Conservation (phyloP, 2,888 invertebrate genomes). For the Leptinotarsa peninsularis region DNA sequence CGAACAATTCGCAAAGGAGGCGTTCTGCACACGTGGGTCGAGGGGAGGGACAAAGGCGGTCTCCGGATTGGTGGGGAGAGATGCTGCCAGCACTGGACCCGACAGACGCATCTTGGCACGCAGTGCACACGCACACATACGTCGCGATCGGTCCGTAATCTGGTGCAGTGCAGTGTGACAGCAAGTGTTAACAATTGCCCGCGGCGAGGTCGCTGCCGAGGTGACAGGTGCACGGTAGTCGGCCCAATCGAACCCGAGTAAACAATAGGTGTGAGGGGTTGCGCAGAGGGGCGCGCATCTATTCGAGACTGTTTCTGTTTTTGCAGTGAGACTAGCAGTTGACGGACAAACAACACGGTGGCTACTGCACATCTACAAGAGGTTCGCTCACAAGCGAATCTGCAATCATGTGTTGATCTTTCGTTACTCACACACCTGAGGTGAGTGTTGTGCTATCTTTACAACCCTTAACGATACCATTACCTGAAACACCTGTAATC, state of each 20-base stretch:
- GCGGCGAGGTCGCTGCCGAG: conserved; percentile 48
- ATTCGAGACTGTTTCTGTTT: conserved; percentile 54
- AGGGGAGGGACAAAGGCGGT: conserved; percentile 61
- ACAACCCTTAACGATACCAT: not conserved
- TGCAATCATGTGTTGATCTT: conserved; percentile 65
- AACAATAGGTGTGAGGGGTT: conserved; percentile 63
- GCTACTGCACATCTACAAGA: conserved; percentile 65
- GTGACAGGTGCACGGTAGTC: conserved; percentile 51
- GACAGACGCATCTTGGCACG: conserved; percentile 66
- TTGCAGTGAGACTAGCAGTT: conserved; percentile 61
- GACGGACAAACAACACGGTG: conserved; percentile 62
- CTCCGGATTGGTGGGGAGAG: conserved; percentile 58
- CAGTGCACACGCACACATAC: conserved; percentile 63
- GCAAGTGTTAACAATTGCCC: conserved; percentile 50
- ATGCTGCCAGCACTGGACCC: conserved; percentile 55
- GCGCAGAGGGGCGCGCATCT: conserved; percentile 59
- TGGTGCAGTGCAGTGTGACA: conserved; percentile 49
- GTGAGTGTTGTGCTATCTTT: conserved; percentile 56
- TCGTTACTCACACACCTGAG: conserved; percentile 62
- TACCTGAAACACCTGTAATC: not conserved
- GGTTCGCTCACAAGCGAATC: conserved; percentile 65
- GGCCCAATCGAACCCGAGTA: conserved; percentile 53
- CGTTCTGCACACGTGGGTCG: conserved; percentile 63
- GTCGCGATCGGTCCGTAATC: conserved; percentile 51
- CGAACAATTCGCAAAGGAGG: conserved; percentile 64